Conservation (phyloP, 2,797 vertebrate species). For the Malurus leucopterus region DNA sequence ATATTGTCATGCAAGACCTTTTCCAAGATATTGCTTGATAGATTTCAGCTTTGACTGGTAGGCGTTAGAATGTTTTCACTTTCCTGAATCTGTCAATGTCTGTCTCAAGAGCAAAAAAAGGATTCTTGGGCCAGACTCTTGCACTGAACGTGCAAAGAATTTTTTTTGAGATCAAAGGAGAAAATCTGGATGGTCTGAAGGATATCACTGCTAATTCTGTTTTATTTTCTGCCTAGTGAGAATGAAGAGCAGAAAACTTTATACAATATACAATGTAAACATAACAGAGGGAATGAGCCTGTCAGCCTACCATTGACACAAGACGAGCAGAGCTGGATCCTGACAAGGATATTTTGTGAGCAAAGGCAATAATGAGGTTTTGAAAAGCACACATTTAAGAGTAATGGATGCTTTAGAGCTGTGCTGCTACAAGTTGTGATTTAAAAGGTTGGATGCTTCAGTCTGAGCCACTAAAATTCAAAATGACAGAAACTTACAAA, state of each 20-base stretch:
- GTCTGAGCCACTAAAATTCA: slow-evolving; percentile 65
- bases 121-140: not conserved
- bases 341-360: slow-evolving; percentile 59
- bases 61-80: not conserved
- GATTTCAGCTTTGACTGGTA: not conserved
- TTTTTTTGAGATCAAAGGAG: slow-evolving; percentile 1
- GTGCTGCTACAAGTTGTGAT: slow-evolving; percentile 62
- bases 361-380: slow-evolving; percentile 41
- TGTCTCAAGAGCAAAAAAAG: not conserved
- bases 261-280: not conserved
- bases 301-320: slow-evolving; percentile 37
- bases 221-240: not conserved
- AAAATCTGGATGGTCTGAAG: not conserved
- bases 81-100: not conserved
- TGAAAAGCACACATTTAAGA: slow-evolving; percentile 38
- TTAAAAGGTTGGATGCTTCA: slow-evolving; percentile 70
- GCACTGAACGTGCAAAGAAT: not conserved
- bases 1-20: not conserved
- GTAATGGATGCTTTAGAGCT: slow-evolving; percentile 45
- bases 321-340: slow-evolving; percentile 50
- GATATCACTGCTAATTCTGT: not conserved
- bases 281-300: slow-evolving; percentile 25
- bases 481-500: slow-evolving; percentile 75
- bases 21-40: not conserved
- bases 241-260: slow-evolving; percentile 30